Percentiles rank a stretch among this genome's conserved stretches.
Evolutionary conservation across 2,797 vertebrate genomes (phyloP).

Genomic region (Garrulus glandarius): DNA sequence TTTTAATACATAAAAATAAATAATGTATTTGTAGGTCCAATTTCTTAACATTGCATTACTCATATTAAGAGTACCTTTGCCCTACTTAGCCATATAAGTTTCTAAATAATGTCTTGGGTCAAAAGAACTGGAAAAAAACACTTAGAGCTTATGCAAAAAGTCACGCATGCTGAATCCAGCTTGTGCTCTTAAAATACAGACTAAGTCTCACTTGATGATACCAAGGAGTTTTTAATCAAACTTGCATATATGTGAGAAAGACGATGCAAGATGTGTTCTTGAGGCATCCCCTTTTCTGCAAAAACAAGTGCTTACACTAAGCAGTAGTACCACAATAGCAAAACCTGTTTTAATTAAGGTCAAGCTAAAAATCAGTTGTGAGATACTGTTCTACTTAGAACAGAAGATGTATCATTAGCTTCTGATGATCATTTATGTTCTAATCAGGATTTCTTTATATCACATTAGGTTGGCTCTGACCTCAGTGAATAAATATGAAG

Average conservation of each 20-base stretch:
- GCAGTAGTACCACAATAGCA: not conserved
- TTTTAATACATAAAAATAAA: not conserved
- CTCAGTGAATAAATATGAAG: slow-evolving; percentile 92
- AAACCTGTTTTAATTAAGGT: not conserved
- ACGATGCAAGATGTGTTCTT: not conserved
- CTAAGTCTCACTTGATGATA: not conserved
- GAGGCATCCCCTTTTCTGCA: not conserved
- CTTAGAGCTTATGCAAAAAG: not conserved
- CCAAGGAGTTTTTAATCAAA: not conserved
- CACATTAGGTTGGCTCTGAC: slow-evolving; percentile 87
- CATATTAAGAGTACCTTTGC: not conserved
- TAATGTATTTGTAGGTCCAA: not conserved
- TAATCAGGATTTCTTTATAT: slow-evolving; percentile 29
- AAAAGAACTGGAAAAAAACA: not conserved
- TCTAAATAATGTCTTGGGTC: not conserved
- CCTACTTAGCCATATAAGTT: not conserved
- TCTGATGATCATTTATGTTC: not conserved
- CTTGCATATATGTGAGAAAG: not conserved
- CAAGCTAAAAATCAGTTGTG: not conserved
- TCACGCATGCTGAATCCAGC: not conserved
- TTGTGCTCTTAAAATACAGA: not conserved
- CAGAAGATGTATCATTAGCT: not conserved
- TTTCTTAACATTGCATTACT: not conserved
- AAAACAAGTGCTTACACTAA: not conserved
- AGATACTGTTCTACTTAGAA: not conserved